Percentiles rank a stretch among this genome's conserved stretches.
phyloP scores from a whole-genome alignment of 2,888 invertebrate genomes.

The Argyra leucocephala region DNA sequence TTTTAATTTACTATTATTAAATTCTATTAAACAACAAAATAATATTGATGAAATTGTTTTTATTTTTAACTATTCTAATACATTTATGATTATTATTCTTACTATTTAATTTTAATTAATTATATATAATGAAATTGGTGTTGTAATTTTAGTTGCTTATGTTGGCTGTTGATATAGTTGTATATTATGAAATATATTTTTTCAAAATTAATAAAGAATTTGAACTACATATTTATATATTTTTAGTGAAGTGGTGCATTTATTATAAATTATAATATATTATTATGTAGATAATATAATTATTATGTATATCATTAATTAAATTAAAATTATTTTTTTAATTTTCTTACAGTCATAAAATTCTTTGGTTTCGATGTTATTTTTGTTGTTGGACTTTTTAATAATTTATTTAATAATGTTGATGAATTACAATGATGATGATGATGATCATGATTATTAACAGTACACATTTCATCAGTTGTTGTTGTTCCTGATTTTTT shows the following conservation, averaged over 20 bases:
- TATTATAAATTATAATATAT: background rate
- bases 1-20: background rate
- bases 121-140: background rate
- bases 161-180: background rate
- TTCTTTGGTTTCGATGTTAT: constrained; percentile 14
- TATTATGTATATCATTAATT: constrained; percentile 10
- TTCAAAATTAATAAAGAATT: background rate
- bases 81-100: background rate
- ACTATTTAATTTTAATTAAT: background rate
- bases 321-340: too few relatives aligned
- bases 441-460: background rate
- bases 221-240: background rate
- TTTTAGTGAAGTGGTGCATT: background rate
- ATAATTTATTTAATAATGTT: constrained; percentile 9
- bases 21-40: background rate
- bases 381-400: constrained; percentile 22
- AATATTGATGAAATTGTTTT: background rate
- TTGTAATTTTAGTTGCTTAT: background rate
- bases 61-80: background rate
- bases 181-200: background rate
- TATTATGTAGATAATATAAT: background rate
- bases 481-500: background rate
- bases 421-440: constrained; percentile 13
- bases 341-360: constrained; percentile 23
- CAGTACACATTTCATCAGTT: background rate